phyloP scores from a whole-genome alignment of 2,113 vertebrate species.

The Erythrocercus mccallii region DNA sequence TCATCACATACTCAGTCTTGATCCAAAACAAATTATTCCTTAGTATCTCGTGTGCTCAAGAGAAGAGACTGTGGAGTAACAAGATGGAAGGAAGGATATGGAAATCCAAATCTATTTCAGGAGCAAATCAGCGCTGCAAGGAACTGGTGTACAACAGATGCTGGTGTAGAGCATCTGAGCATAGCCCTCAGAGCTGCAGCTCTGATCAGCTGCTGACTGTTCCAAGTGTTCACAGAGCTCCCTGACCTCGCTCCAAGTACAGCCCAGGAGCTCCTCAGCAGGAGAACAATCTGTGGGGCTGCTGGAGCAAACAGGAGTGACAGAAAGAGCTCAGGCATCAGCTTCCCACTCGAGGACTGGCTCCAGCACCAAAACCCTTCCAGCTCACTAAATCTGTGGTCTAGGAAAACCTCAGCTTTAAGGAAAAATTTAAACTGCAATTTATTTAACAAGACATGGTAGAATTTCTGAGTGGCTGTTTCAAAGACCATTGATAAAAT shows the following conservation, averaged over 20 bases:
- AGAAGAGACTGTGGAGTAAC: not conserved
- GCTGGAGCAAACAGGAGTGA: not conserved
- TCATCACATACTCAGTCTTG: not conserved
- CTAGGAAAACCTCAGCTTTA: not conserved
- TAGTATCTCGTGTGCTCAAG: rapidly evolving
- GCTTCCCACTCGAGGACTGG: not conserved
- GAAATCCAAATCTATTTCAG: not conserved
- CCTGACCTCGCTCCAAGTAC: rapidly evolving
- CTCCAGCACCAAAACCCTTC: not conserved
- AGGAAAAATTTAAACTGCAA: not conserved
- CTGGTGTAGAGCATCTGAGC: not conserved
- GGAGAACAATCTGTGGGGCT: not conserved
- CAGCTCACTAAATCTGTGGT: not conserved
- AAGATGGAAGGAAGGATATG: not conserved
- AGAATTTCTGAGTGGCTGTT: not conserved
- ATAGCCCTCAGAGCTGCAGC: not conserved
- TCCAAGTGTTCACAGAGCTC: not conserved
- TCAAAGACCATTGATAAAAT: not conserved
- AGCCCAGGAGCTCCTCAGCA: not conserved
- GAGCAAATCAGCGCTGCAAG: not conserved
- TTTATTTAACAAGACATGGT: not conserved
- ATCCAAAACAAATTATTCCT: not conserved
- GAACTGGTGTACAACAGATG: not conserved
- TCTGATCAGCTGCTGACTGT: not conserved
- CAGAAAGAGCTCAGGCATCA: not conserved